Evolutionary conservation across 2,797 vertebrate species (phyloP), one percentile per base, ranked within the genome.

Genomic region (Hemibagrus guttatus): DNA sequence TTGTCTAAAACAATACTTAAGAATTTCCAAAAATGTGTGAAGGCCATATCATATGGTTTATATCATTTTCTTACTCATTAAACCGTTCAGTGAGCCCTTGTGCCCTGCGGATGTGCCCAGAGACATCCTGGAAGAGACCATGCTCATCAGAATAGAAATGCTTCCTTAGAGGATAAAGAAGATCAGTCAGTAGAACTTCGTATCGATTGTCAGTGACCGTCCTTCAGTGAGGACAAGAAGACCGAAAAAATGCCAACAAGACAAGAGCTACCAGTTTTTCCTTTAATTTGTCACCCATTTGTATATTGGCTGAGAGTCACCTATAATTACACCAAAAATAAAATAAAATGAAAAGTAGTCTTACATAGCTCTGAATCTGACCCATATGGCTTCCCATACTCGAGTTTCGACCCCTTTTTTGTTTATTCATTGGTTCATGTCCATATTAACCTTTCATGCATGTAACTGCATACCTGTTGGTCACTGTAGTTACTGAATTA

Each of bases 401-500:
- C 19, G 49, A 9, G 17, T 58, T 31, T 17, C 46, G 69, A 56
- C 6, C 21, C 21, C 52, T 19, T 76, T 31, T 28, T 76, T 11
- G 17, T 21, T 31, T 11, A 8, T 56, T 76, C 49, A 52, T 76
- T 28, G 52, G 19, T 56, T 76, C 21, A 28, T 31, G 7, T 54
- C 6, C 23, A 28, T n/a, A 28, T 58, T n/a, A 8, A 58, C 28
- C 16, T 1, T 6, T 28, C 74, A 76, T 76, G n/a, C n/a, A 0
- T 19, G 74, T 54, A 76, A 35, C 4, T 14, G 3, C 54, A 35
- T 39, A 7, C 31, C 12, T 52, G 35, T 52, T 49, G 4, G 39
- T 54, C 7, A 54, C 16, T 76, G 74, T 79, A 61, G 78, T 80
- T 80, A 42, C 3, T 58, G n/a, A 56, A 31, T 76, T 54, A 78